Evolutionary conservation across 2,888 invertebrate genomes (phyloP).

Genomic region (Meloe dianella): DNA sequence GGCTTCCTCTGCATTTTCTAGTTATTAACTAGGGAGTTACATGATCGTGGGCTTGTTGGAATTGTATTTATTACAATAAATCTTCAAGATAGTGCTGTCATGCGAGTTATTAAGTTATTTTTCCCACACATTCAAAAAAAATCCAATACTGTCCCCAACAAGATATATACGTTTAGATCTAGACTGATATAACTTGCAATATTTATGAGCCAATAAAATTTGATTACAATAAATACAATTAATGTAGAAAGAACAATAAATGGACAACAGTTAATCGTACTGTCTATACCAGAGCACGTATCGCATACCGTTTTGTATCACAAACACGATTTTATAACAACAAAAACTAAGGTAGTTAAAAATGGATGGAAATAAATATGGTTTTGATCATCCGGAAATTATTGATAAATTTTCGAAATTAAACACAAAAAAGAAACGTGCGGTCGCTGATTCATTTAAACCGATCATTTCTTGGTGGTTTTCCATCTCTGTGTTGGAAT

Average conservation of each 20-base stretch:
- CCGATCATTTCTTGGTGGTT: background rate
- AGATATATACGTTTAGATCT: background rate
- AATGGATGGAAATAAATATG: background rate
- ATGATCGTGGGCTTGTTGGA: background rate
- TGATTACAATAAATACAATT: background rate
- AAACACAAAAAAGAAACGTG: background rate
- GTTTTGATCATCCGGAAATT: background rate
- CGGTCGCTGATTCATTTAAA: background rate
- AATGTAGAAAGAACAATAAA: background rate
- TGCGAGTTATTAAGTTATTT: slow-evolving; percentile 8
- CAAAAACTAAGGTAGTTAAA: slow-evolving; percentile 20
- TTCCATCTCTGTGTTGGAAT: too few species aligned
- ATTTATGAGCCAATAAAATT: slow-evolving; percentile 4
- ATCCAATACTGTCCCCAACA: background rate
- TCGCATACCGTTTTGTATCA: slow-evolving; percentile 23
- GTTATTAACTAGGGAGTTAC: background rate
- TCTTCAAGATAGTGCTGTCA: slow-evolving; percentile 10
- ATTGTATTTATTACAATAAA: slow-evolving; percentile 11
- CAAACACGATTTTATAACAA: slow-evolving; percentile 26
- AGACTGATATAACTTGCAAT: background rate
- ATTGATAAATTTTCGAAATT: background rate
- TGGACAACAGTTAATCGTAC: background rate
- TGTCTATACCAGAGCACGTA: slow-evolving; percentile 24
- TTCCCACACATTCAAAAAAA: background rate
- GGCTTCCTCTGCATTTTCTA: background rate